These are phyloP conservation scores for Girardinus metallicus DNA, from an alignment of 2,797 vertebrate genomes.

Conservation along the genomic window DNA sequence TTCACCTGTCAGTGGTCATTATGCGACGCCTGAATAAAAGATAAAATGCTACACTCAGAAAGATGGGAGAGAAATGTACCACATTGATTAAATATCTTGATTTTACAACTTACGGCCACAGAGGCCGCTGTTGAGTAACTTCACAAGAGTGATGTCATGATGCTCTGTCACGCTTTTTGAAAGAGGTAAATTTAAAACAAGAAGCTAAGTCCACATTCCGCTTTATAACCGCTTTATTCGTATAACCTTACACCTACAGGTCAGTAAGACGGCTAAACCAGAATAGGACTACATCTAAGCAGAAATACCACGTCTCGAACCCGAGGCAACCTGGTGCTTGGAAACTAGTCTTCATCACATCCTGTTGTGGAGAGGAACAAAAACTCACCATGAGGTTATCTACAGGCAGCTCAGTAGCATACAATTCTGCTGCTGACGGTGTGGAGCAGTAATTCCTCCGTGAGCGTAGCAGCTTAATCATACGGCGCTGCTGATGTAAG, in stretches of 20 bases:
- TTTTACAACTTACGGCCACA: neutral
- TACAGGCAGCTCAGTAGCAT: neutral
- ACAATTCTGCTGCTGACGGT: neutral
- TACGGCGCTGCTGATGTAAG: conserved; percentile 66
- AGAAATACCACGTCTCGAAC: neutral
- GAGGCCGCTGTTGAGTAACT: conserved; percentile 5
- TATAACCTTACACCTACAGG: neutral
- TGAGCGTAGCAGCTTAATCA: conserved; percentile 49
- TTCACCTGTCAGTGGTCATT: neutral
- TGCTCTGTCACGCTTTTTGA: conserved; percentile 1
- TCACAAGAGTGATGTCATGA: neutral
- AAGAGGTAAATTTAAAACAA: neutral
- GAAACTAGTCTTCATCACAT: neutral
- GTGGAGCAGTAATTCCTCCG: conserved; percentile 14
- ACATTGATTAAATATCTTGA: neutral
- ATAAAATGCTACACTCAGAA: neutral
- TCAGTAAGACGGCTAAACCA: no score
- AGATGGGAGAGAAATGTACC: neutral
- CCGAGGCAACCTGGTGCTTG: neutral
- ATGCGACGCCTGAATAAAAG: neutral
- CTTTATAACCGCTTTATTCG: neutral
- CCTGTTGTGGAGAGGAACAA: conserved; percentile 8
- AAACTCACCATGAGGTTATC: conserved; percentile 3
- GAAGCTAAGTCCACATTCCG: no score
- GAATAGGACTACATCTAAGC: neutral